Conservation (phyloP, 2,888 invertebrate genomes). For the Campoplex nolae region DNA sequence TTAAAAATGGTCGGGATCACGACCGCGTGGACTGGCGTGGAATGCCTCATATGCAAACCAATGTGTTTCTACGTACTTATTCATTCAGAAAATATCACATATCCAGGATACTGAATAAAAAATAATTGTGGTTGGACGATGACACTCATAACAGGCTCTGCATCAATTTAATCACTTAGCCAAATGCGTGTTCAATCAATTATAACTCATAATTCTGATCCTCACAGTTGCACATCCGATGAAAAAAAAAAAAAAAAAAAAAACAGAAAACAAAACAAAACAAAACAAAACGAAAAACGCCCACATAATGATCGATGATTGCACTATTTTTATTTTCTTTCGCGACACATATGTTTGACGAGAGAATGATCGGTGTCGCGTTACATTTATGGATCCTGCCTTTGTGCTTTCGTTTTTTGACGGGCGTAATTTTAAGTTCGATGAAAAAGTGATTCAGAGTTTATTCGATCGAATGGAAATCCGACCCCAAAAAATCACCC, state of each 20-base stretch:
- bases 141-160: slow-evolving; percentile 41
- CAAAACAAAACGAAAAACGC: slow-evolving; percentile 7
- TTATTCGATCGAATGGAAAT: not conserved
- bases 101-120: slow-evolving; percentile 50
- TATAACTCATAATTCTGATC: slow-evolving; percentile 35
- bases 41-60: not conserved
- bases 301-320: slow-evolving; percentile 18
- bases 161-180: slow-evolving; percentile 41
- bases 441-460: slow-evolving; percentile 23
- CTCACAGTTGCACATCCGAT: slow-evolving; percentile 12
- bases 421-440: slow-evolving; percentile 5
- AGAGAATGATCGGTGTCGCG: slow-evolving; percentile 22
- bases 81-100: slow-evolving; percentile 69
- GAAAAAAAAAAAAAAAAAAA: not conserved
- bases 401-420: slow-evolving; percentile 1
- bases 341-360: slow-evolving; percentile 7
- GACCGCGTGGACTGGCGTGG: no score
- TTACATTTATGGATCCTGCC: slow-evolving; percentile 22
- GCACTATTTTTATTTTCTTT: slow-evolving; percentile 28
- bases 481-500: slow-evolving; percentile 3
- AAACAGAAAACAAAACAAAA: not conserved
- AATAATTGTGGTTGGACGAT: slow-evolving; percentile 28
- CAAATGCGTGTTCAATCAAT: slow-evolving; percentile 55
- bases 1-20: no score
- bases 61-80: slow-evolving; percentile 61